Evolutionary conservation across 1,140 invertebrate species (phyloP).

Genomic region (Camponotus pennsylvanicus): DNA sequence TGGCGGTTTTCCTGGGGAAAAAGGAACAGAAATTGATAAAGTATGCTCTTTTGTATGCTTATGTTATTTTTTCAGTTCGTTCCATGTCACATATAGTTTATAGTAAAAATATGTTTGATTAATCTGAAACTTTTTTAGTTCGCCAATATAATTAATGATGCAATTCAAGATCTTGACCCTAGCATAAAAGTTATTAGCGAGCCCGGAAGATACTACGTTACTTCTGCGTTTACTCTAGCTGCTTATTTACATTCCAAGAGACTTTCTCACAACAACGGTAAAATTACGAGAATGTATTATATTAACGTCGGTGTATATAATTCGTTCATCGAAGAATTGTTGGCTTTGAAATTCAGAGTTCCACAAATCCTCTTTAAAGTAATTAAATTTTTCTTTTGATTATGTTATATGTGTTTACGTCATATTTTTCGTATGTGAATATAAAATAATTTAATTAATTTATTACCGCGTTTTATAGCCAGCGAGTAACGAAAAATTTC

Average conservation of each 20-base stretch:
- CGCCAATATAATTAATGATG: conserved; percentile 86
- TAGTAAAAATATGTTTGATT: not conserved
- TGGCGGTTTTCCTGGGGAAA: conserved; percentile 93
- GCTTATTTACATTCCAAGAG: conserved; percentile 89
- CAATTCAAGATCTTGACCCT: conserved; percentile 89
- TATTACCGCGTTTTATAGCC: conserved; percentile 31
- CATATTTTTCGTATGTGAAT: not conserved
- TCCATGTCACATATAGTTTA: not conserved
- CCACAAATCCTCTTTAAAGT: conserved; percentile 83
- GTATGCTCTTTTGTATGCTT: conserved; percentile 84
- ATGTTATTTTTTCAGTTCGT: conserved; percentile 67
- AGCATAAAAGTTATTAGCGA: conserved; percentile 90
- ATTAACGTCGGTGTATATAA: conserved; percentile 92
- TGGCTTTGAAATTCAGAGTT: conserved; percentile 71
- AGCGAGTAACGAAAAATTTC: conserved; percentile 72
- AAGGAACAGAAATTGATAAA: conserved; percentile 88
- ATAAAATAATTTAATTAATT: conserved; percentile 15
- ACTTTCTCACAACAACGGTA: conserved; percentile 79
- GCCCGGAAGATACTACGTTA: conserved; percentile 91
- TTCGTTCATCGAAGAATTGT: conserved; percentile 87
- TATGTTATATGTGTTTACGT: not conserved
- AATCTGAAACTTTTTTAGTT: conserved; percentile 81
- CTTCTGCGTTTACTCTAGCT: conserved; percentile 89
- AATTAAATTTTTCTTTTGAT: not conserved
- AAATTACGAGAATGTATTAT: conserved; percentile 87